Conservation (phyloP, 1,140 invertebrate species). For the Hyles euphorbiae region DNA sequence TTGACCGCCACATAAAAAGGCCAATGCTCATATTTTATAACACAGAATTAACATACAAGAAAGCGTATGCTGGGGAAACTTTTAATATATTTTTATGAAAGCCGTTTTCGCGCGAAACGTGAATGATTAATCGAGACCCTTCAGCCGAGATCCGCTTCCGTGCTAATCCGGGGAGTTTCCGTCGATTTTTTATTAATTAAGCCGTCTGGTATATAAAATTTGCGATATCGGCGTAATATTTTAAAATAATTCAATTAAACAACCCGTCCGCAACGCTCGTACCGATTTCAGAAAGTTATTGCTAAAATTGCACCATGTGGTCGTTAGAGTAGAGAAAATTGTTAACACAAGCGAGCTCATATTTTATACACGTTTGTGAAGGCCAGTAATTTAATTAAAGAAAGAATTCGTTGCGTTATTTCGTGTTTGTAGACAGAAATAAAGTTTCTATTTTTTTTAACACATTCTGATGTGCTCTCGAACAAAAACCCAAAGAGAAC, state of each 20-base stretch:
- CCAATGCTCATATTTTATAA: constrained; percentile 53
- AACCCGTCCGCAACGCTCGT: not conserved
- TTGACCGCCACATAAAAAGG: constrained; percentile 46
- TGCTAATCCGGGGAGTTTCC: constrained; percentile 43
- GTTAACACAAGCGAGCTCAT: too few species aligned
- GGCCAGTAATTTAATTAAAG: too few species aligned
- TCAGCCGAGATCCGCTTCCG: constrained; percentile 41
- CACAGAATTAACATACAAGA: constrained; percentile 63
- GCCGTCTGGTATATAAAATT: constrained; percentile 18
- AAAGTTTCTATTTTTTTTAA: too few species aligned
- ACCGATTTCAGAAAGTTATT: not conserved
- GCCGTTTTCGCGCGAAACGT: constrained; percentile 46
- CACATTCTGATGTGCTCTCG: too few species aligned
- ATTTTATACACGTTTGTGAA: too few species aligned
- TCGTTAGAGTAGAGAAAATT: too few species aligned
- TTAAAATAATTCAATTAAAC: constrained; percentile 16
- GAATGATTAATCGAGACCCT: constrained; percentile 62
- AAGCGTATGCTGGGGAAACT: constrained; percentile 46
- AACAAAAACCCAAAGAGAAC: too few species aligned
- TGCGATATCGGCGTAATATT: constrained; percentile 18
- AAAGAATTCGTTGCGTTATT: too few species aligned
- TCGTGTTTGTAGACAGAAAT: too few species aligned
- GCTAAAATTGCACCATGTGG: too few species aligned
- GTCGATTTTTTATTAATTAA: constrained; percentile 34
- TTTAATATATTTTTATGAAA: constrained; percentile 71